A percentile compares a stretch with the other conserved stretches of the same genome.
These are phyloP conservation scores for Brachionus koreanus DNA, from an alignment of 1,140 invertebrate genomes.

Conservation along the genomic window DNA sequence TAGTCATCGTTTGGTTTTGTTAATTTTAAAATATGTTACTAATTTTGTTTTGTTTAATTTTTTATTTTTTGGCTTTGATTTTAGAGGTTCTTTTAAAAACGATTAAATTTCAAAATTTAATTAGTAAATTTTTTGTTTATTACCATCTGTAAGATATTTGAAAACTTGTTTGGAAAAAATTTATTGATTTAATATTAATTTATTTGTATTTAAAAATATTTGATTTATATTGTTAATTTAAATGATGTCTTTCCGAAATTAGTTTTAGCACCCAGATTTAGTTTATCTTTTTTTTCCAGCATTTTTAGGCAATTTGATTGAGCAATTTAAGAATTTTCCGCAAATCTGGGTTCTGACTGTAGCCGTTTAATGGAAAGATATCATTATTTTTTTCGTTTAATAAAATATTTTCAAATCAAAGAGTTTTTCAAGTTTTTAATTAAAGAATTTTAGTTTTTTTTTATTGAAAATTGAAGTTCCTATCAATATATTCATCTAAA, in stretches of 20 bases:
- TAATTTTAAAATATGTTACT: background rate
- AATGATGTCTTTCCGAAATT: background rate
- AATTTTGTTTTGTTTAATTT: constrained; percentile 3
- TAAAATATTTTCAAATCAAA: background rate
- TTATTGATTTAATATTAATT: constrained; percentile 7
- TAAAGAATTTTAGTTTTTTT: too few relatives aligned
- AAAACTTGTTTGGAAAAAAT: background rate
- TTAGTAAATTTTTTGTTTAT: background rate
- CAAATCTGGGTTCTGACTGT: background rate
- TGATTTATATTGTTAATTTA: background rate
- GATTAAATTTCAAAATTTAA: background rate
- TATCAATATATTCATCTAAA: background rate
- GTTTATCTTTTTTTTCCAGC: background rate
- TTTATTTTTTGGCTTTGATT: background rate
- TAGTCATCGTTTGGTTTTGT: background rate
- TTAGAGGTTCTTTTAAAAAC: background rate
- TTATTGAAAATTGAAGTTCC: too few relatives aligned
- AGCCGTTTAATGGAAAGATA: background rate
- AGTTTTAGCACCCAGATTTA: background rate
- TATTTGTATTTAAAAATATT: background rate
- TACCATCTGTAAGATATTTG: background rate
- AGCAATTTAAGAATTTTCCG: background rate
- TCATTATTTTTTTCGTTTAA: background rate
- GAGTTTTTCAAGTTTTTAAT: too few relatives aligned
- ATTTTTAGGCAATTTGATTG: too few relatives aligned